phyloP scores from a whole-genome alignment of 1,140 invertebrate species.

The Dufourea novaeangliae region DNA sequence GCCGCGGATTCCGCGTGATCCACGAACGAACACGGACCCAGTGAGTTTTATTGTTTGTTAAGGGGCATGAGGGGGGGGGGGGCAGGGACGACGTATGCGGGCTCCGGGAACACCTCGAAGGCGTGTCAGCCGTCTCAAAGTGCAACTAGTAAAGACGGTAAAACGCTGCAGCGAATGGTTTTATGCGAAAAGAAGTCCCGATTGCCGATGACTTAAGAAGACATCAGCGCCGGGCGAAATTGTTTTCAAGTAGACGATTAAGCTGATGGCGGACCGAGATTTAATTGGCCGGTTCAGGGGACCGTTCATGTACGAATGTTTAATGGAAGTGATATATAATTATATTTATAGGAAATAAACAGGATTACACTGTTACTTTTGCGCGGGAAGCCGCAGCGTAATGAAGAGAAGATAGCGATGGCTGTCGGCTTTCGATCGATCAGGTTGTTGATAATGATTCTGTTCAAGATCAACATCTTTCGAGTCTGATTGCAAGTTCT shows the following conservation, averaged over 20 bases:
- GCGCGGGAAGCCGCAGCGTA: neutral
- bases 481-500: no score
- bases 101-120: neutral
- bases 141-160: no score
- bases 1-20: neutral
- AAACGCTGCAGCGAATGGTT: neutral
- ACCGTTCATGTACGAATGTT: neutral
- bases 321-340: neutral
- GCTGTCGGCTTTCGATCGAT: neutral
- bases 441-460: no score
- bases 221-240: neutral
- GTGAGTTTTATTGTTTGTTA: neutral
- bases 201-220: neutral
- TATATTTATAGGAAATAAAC: neutral
- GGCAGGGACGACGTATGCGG: neutral
- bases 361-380: neutral
- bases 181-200: neutral
- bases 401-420: neutral
- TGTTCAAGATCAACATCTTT: no score
- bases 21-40: neutral
- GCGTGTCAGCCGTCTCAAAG: neutral
- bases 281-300: neutral
- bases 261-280: no score
- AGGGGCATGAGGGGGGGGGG: no score
- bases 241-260: neutral